Base-by-base conservation (phyloP, 2,797 vertebrate genomes). In the Hydrolagus colliei region DNA sequence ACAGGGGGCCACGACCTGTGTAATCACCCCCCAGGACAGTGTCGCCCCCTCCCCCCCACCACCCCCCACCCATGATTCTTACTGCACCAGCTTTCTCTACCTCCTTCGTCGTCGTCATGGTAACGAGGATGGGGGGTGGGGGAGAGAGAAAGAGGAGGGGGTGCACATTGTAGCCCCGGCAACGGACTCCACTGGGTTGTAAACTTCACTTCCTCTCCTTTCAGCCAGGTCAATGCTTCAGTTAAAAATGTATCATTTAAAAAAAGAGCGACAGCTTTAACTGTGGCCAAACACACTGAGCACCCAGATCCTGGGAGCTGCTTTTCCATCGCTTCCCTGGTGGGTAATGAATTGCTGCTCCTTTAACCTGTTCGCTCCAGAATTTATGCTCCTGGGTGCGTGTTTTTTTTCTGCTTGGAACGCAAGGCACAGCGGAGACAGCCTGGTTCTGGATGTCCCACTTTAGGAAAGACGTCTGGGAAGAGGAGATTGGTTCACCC, bases 181-280 rank as follows among this genome's bases (percentile, higher is more conserved):
- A 52, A 52, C 41, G 41, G 41, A 52, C 41, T 52, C 41, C 79
- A 67, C 65, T 12, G 52, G 71, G 79, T 84, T 32, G 32, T 84
- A 84, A 84, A 84, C 79, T 84, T 84, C 14, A 84, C 65, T 84
- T 84, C 65, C 79, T 84, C 41, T 52, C 63, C 79, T 71, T 84
- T 71, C 79, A 84, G 27, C 67, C 27, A 5, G 71, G 79, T 41
- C 65, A 84, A 84, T 52, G 63, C 79, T 68, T 71, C 35, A 41
- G 65, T 84, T 20, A 67, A 71, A 71, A 84, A 1, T 7, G 65
- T 35, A 71, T 32, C 65, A 68, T 35, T 82, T 82, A 68, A 68
- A 82, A 41, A 14, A 84, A 52, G 75, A 52, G 27, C 27, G 41
- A 52, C 41, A 84, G 14, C 32, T 71, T 68, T 41, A 71, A 71